Base-by-base conservation (phyloP, 2,797 vertebrate species). In the Microctenopoma steveboyesi region DNA sequence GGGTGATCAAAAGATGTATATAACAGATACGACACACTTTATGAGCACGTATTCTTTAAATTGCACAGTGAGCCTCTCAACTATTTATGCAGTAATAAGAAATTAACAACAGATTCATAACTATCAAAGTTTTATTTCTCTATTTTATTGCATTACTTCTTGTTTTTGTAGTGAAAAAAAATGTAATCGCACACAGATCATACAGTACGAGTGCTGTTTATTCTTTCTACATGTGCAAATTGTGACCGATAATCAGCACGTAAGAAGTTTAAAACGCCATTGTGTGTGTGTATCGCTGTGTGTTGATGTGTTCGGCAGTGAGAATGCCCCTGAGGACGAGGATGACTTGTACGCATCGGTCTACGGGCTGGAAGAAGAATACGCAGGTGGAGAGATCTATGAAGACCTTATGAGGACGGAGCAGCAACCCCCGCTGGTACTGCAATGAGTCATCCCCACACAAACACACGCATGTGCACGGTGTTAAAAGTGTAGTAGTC, bases 361-460 rank as follows among this genome's bases (percentile, higher is more conserved):
- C 3, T 98, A 96, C 1, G 93, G 93, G 25, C 9, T 89, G 48
- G 90, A 92, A 39, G 88, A 91, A 1, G 95, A 96, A 53, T 93
- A 96, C 3, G 94, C 95, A 73, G 95, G 95, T 1, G 96, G 94
- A 7, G 96, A 97, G 75, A 96, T 98, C 62, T 98, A 98, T 28
- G 96, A 97, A 88, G 96, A 97, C 86, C 82, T 98, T 7, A 98
- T 98, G 96, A 97, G 95, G 85, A 94, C 93, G 0, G 96, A 96
- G 83, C 95, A 90, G 64, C 86, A 85, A 0, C 93, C 93, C 28
- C 92, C 94, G 13, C 81, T 89, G 62, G 96, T 97, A 94, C 64
- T 49, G 30, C 42, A 64, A 63, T 64, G 50, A 79, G 37, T 68
- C 76, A 73, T 33, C 13, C 18, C 2, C 27, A 9, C 12, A 30